Percentiles rank a stretch among this genome's conserved stretches.
Conservation (phyloP, 1,140 invertebrate species). For the Pinna nobilis region DNA sequence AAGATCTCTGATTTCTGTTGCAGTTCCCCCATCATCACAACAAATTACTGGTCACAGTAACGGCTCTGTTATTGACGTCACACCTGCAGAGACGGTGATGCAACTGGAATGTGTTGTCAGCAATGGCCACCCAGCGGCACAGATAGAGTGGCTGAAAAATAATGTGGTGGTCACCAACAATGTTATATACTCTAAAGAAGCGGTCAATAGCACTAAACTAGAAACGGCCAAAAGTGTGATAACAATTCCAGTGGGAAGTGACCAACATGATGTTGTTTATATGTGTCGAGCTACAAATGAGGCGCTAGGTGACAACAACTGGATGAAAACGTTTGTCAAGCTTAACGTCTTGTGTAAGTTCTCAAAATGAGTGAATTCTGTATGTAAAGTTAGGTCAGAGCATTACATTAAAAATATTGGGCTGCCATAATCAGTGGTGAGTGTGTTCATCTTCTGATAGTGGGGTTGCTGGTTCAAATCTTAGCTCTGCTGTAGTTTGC, state of each 20-base stretch:
- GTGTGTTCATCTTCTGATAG: too few relatives aligned
- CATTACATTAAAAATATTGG: too few relatives aligned
- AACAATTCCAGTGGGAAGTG: slow-evolving; percentile 80
- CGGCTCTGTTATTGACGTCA: slow-evolving; percentile 88
- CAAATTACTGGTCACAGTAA: slow-evolving; percentile 87
- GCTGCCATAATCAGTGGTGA: too few relatives aligned
- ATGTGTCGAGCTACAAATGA: slow-evolving; percentile 93
- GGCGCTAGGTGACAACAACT: slow-evolving; percentile 80
- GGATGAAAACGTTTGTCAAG: slow-evolving; percentile 87
- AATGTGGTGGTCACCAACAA: slow-evolving; percentile 65
- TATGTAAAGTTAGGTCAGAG: too few relatives aligned
- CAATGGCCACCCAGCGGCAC: slow-evolving; percentile 94
- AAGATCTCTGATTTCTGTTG: slow-evolving; percentile 69
- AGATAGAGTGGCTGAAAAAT: slow-evolving; percentile 72
- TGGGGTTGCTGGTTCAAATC: too few relatives aligned
- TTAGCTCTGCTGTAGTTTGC: too few relatives aligned
- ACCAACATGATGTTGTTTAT: slow-evolving; percentile 92
- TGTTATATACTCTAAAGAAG: slow-evolving; percentile 38
- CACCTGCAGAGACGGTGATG: slow-evolving; percentile 84
- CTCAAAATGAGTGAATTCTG: too few relatives aligned
- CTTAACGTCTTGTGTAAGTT: slow-evolving; percentile 93
- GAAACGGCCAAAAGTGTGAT: slow-evolving; percentile 78
- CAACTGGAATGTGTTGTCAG: slow-evolving; percentile 93
- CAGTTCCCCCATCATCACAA: slow-evolving; percentile 90
- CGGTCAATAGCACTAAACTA: slow-evolving; percentile 58